Conservation (phyloP, 2,888 invertebrate species). For the Cephus nigrinus region DNA sequence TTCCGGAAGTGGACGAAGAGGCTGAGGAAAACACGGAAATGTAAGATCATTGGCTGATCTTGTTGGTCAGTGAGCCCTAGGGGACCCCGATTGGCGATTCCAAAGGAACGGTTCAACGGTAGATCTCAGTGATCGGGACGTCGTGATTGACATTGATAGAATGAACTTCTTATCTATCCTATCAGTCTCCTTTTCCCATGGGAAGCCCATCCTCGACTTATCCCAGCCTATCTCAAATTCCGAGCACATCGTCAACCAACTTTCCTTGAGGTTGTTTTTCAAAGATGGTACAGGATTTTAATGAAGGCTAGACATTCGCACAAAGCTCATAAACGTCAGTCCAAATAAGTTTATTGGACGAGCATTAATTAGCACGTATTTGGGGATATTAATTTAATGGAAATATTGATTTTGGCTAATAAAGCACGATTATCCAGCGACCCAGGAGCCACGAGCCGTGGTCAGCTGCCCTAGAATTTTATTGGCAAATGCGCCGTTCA, state of each 20-base stretch:
- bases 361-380: not conserved
- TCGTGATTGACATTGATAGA: conserved; percentile 1
- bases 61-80: not conserved
- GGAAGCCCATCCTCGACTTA: not conserved
- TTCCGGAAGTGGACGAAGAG: conserved; percentile 62
- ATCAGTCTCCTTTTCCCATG: not conserved
- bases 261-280: not conserved
- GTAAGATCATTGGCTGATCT: conserved; percentile 37
- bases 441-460: not conserved
- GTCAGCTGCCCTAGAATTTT: not conserved
- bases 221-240: not conserved
- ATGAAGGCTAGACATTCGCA: not conserved
- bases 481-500: not conserved
- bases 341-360: not conserved
- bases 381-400: not conserved
- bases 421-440: not conserved
- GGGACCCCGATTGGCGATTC: not conserved
- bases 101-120: not conserved
- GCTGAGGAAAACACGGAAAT: conserved; percentile 63
- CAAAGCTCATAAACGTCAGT: not conserved
- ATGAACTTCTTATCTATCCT: not conserved
- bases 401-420: not conserved
- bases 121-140: not conserved
- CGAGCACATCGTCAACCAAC: not conserved
- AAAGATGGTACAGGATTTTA: not conserved